Evolutionary conservation across 1,140 invertebrate species (phyloP).

Genomic region (Drosophila sp.): DNA sequence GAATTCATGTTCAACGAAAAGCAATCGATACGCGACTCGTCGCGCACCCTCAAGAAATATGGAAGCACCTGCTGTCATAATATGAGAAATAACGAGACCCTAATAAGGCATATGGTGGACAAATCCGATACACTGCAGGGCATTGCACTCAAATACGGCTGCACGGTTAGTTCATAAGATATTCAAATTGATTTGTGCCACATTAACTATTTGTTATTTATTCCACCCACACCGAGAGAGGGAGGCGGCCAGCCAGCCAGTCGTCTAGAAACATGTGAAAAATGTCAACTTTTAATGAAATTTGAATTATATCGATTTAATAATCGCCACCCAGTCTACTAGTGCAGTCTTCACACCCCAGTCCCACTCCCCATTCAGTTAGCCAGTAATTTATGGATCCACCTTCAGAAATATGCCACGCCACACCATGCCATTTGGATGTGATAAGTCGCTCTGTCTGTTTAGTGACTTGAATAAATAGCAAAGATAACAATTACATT

Average conservation of each 20-base stretch:
- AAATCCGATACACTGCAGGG: constrained; percentile 95
- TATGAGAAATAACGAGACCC: constrained; percentile 86
- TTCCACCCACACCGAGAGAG: constrained; percentile 11
- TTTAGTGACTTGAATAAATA: constrained; percentile 49
- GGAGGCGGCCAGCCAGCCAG: not conserved
- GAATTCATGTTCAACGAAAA: constrained; percentile 92
- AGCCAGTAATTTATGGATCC: constrained; percentile 39
- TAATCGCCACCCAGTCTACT: constrained; percentile 35
- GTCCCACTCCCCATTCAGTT: not conserved
- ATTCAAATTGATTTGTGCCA: constrained; percentile 23
- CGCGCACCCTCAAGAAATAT: constrained; percentile 93
- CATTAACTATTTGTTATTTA: not conserved
- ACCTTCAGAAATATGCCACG: constrained; percentile 33
- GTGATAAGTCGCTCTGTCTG: constrained; percentile 38
- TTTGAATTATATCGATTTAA: constrained; percentile 68
- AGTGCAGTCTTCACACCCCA: not conserved
- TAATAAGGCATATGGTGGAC: constrained; percentile 90
- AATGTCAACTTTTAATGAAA: constrained; percentile 39
- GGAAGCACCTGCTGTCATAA: constrained; percentile 90
- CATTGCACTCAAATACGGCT: constrained; percentile 95
- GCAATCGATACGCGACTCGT: constrained; percentile 92
- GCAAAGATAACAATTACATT: constrained; percentile 39
- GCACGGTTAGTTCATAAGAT: constrained; percentile 88
- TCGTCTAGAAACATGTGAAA: constrained; percentile 28
- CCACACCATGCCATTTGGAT: constrained; percentile 18